Conservation (phyloP, 2,888 invertebrate species). For the Apocheima hispidaria region DNA sequence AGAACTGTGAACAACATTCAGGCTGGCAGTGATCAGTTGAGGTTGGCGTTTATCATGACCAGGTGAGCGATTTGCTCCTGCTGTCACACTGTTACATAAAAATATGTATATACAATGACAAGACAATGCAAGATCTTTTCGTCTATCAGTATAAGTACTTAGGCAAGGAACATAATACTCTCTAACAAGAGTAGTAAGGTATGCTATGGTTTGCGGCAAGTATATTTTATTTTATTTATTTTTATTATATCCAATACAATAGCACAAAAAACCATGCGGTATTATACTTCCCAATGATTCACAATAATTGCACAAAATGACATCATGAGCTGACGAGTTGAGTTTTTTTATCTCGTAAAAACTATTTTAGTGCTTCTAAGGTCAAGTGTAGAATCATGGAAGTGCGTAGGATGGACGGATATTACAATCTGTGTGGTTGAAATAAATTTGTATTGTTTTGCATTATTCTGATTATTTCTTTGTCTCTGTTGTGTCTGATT, state of each 20-base stretch:
- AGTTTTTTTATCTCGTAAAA: conserved; percentile 20
- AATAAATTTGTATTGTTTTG: neutral
- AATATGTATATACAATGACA: too few relatives aligned
- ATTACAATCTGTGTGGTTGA: neutral
- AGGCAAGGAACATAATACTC: neutral
- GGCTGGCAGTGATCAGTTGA: too few relatives aligned
- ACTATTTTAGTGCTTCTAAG: conserved; percentile 32
- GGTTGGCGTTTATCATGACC: too few relatives aligned
- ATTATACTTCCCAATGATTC: conserved; percentile 28
- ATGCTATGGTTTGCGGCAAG: too few relatives aligned
- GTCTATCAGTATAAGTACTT: too few relatives aligned
- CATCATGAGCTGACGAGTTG: conserved; percentile 33
- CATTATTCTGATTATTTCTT: neutral
- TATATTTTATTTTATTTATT: too few relatives aligned
- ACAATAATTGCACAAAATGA: conserved; percentile 32
- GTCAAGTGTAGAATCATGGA: conserved; percentile 25
- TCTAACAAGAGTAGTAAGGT: too few relatives aligned
- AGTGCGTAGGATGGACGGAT: conserved; percentile 11
- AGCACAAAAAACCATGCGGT: conserved; percentile 22
- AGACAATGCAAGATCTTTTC: too few relatives aligned
- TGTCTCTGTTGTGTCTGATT: too few relatives aligned
- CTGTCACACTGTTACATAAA: too few relatives aligned
- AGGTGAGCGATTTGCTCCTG: too few relatives aligned
- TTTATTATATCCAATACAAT: neutral
- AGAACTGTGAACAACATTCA: too few relatives aligned